Conservation (phyloP, 2,797 vertebrate genomes). For the Hapalemur alaotrensis region DNA sequence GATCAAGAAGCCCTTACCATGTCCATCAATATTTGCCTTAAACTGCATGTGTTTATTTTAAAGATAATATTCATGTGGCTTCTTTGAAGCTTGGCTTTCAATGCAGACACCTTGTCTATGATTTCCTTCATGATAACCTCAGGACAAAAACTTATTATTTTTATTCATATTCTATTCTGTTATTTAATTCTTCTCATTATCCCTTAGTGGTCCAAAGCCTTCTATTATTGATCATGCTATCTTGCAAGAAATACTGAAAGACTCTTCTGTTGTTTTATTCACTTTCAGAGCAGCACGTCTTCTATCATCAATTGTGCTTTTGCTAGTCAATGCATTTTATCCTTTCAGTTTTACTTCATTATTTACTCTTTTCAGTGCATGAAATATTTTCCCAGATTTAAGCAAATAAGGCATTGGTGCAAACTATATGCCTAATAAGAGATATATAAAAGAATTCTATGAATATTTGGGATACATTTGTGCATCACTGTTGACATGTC, state of each 20-base stretch:
- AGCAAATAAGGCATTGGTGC: neutral
- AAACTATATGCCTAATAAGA: neutral
- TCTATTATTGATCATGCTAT: conserved; percentile 48
- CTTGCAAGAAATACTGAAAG: conserved; percentile 25
- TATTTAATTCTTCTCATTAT: conserved; percentile 45
- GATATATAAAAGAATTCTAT: neutral
- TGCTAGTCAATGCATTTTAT: neutral
- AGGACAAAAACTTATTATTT: conserved; percentile 26
- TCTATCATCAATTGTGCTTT: neutral
- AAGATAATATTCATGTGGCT: neutral
- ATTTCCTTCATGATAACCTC: neutral
- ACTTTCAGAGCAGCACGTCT: neutral
- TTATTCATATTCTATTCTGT: neutral
- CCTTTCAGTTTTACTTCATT: conserved; percentile 21
- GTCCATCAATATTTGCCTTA: neutral
- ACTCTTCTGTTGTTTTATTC: conserved; percentile 30
- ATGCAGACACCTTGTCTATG: neutral
- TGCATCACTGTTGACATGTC: neutral
- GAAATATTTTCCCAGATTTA: neutral
- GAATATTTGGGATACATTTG: neutral
- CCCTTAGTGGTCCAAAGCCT: neutral
- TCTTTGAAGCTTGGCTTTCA: conserved; percentile 33
- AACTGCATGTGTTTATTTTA: neutral
- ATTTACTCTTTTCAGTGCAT: neutral
- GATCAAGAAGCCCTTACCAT: neutral